These are phyloP conservation scores for Mobula hypostoma DNA, from an alignment of 2,113 vertebrate genomes.

Conservation along the genomic window DNA sequence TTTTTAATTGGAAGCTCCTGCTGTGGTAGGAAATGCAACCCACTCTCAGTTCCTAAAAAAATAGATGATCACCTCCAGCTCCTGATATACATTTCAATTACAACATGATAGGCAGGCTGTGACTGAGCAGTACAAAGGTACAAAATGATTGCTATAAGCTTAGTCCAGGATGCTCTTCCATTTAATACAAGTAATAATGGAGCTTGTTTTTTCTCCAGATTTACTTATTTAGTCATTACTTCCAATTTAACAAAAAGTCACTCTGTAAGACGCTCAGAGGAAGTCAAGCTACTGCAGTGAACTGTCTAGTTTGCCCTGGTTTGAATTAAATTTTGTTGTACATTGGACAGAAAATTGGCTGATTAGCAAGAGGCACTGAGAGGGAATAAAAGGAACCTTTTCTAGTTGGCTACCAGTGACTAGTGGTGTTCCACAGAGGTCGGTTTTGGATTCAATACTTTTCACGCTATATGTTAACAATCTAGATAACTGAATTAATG, in stretches of 20 bases:
- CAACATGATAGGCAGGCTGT: conserved; percentile 12
- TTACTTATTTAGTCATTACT: not conserved
- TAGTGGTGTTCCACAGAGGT: no score
- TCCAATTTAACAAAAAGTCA: not conserved
- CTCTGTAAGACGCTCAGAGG: not conserved
- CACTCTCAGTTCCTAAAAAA: conserved; percentile 2
- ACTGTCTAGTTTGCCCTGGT: not conserved
- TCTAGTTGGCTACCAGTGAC: no score
- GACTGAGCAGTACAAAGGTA: not conserved
- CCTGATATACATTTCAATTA: conserved; percentile 25
- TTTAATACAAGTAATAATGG: conserved; percentile 18
- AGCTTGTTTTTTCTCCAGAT: not conserved
- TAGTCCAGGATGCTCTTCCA: not conserved
- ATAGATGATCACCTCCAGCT: not conserved
- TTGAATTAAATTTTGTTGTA: not conserved
- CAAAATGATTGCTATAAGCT: conserved; percentile 6
- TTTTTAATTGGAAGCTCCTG: not conserved
- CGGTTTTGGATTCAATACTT: no score
- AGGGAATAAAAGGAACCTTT: no score
- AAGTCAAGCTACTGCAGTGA: not conserved
- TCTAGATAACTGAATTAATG: no score
- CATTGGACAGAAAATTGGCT: no score
- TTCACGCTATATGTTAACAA: no score
- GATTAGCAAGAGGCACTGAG: no score
- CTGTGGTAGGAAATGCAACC: not conserved